A percentile compares a stretch with the other conserved stretches of the same genome.
Evolutionary conservation across 37 sponge, comb jelly and placozoan species (phyloP).

Genomic region (Corticium candelabrum): DNA sequence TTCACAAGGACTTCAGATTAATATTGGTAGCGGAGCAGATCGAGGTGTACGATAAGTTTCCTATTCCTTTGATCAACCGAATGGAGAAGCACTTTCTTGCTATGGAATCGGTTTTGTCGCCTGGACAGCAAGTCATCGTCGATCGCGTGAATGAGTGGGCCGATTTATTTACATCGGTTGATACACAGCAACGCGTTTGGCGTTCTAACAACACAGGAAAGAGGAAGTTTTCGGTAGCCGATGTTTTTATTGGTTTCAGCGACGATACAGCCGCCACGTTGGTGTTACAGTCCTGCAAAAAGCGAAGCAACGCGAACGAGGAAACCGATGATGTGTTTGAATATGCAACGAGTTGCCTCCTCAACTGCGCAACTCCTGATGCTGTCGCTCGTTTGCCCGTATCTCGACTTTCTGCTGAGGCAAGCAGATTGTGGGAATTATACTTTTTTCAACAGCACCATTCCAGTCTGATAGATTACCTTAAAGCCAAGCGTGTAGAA

Average conservation of each 20-base stretch:
- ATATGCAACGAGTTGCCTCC: background rate
- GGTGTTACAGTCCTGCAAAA: slow-evolving; percentile 54
- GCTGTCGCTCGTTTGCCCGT: slow-evolving; percentile 34
- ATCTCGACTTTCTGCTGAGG: background rate
- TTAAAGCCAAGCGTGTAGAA: background rate
- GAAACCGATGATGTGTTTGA: background rate
- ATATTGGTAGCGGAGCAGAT: slow-evolving; percentile 32
- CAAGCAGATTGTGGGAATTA: background rate
- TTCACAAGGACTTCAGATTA: slow-evolving; percentile 35
- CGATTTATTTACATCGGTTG: background rate
- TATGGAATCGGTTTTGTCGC: slow-evolving; percentile 16
- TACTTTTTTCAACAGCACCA: slow-evolving; percentile 31
- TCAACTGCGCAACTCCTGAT: slow-evolving; percentile 51
- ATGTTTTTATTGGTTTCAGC: slow-evolving; percentile 86
- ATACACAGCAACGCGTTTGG: background rate
- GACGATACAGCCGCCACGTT: slow-evolving; percentile 73
- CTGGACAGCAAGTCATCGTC: slow-evolving; percentile 30
- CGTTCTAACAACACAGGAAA: background rate
- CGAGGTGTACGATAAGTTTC: slow-evolving; percentile 41
- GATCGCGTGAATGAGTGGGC: slow-evolving; percentile 39
- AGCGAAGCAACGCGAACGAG: background rate
- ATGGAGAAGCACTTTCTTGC: slow-evolving; percentile 53
- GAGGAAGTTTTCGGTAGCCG: slow-evolving; percentile 8
- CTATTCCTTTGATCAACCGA: slow-evolving; percentile 50
- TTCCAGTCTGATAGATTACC: background rate